Evolutionary conservation across 2,888 invertebrate species (phyloP), one percentile per base, ranked within the genome.

Genomic region (Bembecia ichneumoniformis): DNA sequence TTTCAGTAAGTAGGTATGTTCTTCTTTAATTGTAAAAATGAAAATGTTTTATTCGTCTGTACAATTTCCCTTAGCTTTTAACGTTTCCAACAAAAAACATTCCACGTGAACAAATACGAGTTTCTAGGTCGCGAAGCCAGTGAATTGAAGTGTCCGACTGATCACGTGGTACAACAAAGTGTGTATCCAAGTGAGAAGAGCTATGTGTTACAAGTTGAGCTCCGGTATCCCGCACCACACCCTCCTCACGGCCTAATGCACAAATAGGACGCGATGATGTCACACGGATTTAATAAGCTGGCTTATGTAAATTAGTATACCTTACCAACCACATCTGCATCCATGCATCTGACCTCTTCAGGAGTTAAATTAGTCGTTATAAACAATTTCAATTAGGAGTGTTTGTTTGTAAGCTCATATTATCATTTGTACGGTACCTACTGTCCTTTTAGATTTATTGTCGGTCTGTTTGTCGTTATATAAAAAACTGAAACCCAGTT

Each of bases 161-260:
- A 14, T 40, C 40, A 40, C 40, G 44, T 49, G 34, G 44, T 36
- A 46, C 35, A 14, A 51, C 51, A 51, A 53, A 53, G 50, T 47
- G 53, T 50, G 49, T 53, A 53, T 35, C 47, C 49, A 51, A 46
- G 53, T 51, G 53, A 40, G 14, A 14, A 14, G 13, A 40, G 14
- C 11, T 40, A 40, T 14, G 40, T 40, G 40, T 40, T 13, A 14
- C 40, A 40, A 40, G 40, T 40, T 40, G 13, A 7, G n/a, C 11
- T 40, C 40, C 14, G 11, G 40, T 9, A 28, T 28, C 9, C 28
- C 28, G 47, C 51, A 51, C 45, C 34, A 44, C 46, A 43, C 34
- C 46, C 14, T 45, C 49, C 47, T 28, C 17, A 51, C 46, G 46
- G 40, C 20, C 45, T 49, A 34, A 9, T 49, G 49, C 36, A 43